Conservation (phyloP, 2,113 vertebrate species). For the Paralichthys olivaceus region DNA sequence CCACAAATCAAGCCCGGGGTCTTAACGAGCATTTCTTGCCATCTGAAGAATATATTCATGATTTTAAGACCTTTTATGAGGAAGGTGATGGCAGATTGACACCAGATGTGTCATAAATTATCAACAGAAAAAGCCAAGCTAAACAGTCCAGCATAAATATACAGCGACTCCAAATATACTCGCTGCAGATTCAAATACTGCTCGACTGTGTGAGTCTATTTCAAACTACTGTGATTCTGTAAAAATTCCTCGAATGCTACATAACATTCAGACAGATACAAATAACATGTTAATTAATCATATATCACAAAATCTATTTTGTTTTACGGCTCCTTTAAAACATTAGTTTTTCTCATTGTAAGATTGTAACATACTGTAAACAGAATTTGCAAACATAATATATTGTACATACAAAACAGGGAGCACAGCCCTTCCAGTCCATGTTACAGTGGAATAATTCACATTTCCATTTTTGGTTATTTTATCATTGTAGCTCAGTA, state of each 20-base stretch:
- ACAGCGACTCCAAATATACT: constrained; percentile 89
- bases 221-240: constrained; percentile 85
- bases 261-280: background rate
- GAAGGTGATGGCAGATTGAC: constrained; percentile 93
- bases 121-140: constrained; percentile 92
- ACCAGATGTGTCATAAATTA: constrained; percentile 98
- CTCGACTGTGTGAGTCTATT: constrained; percentile 88
- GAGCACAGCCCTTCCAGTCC: background rate
- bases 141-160: constrained; percentile 96
- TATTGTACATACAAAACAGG: background rate
- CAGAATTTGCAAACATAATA: background rate
- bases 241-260: constrained; percentile 30
- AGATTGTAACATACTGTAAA: background rate
- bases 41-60: constrained; percentile 76
- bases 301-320: constrained; percentile 1
- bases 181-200: constrained; percentile 92
- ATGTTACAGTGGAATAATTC: background rate
- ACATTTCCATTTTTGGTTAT: background rate
- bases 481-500: background rate
- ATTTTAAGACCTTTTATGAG: constrained; percentile 88
- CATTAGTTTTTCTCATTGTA: background rate
- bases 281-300: constrained; percentile 22
- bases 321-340: background rate
- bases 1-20: constrained; percentile 61
- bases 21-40: constrained; percentile 73